Evolutionary conservation across 1,140 invertebrate species (phyloP), one percentile per base, ranked within the genome.

Genomic region (Monomorium pharaonis): DNA sequence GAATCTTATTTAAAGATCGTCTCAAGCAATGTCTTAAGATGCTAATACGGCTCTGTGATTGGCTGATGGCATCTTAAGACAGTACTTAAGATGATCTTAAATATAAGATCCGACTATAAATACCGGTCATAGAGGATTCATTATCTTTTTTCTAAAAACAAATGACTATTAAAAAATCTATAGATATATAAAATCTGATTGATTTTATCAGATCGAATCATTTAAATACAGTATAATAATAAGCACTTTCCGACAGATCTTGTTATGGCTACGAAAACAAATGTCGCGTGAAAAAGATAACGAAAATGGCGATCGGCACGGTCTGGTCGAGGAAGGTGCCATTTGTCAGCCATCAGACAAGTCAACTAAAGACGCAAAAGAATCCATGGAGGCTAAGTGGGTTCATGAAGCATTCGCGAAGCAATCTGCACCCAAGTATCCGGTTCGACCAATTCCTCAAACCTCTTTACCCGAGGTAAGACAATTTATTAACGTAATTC

Each of bases 221-320:
- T 54, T 21, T 27, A 6, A 7, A 18, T 60, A 60, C 3, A 47
- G 21, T 51, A 30, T 51, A 51, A 27, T 49, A 18, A 24, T 10
- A 51, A 27, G 0, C 14, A 27, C 6, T 58, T 76, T 56, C 37
- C 44, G 24, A 3, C 56, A 95, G 94, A 92, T 95, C 90, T 90
- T 95, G 92, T 94, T 95, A 95, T 95, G 95, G 95, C 94, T 95
- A 87, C 92, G 94, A 90, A 95, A 94, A 93, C 94, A 95, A 94
- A 95, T 95, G 95, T 94, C 95, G 93, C 94, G 95, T 95, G 94
- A 95, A 94, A 95, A 95, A 84, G 93, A 95, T 78, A 92, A 90
- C 27, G 93, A 94, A 81, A 93, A 94, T 92, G 94, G 94, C 58
- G 94, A 94, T 83, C 94, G 93, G 91, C 92, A 94, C 83, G 94